Conservation (phyloP, 2,888 invertebrate species). For the Euspilapteryx auroguttella region DNA sequence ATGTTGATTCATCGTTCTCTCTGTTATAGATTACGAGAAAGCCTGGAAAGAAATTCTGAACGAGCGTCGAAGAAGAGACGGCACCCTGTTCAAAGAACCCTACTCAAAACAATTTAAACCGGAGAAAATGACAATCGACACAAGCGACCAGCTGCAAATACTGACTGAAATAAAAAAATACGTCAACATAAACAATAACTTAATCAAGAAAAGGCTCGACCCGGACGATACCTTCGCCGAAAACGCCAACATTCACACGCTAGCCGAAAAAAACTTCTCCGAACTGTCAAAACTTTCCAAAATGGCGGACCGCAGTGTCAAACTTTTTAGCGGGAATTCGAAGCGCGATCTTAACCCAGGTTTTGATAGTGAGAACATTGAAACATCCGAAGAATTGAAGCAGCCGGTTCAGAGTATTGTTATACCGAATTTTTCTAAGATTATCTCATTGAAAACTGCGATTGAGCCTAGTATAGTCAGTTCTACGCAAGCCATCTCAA, state of each 20-base stretch:
- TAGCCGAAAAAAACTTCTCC: constrained; percentile 49
- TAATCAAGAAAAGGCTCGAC: constrained; percentile 42
- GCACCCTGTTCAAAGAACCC: constrained; percentile 26
- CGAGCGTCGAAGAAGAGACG: constrained; percentile 62
- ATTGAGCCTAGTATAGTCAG: constrained; percentile 16
- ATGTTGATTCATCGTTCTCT: constrained; percentile 2
- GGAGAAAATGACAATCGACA: constrained; percentile 25
- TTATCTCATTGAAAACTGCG: constrained; percentile 31
- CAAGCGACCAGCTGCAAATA: constrained; percentile 32
- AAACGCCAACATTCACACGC: constrained; percentile 24
- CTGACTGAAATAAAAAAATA: constrained; percentile 42
- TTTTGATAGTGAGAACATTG: constrained; percentile 39
- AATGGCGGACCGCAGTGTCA: constrained; percentile 46
- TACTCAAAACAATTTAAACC: too few relatives aligned
- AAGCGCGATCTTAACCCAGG: constrained; percentile 38
- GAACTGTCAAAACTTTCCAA: constrained; percentile 45
- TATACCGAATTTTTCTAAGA: constrained; percentile 41
- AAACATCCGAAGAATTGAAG: constrained; percentile 15
- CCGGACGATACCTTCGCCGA: constrained; percentile 6
- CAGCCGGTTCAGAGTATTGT: constrained; percentile 25
- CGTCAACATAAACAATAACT: constrained; percentile 45
- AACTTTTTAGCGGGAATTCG: constrained; percentile 36
- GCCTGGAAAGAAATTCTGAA: constrained; percentile 66
- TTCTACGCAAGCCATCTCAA: constrained; percentile 33
- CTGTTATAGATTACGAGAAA: constrained; percentile 60